Percentiles rank a stretch among this genome's conserved stretches.
Evolutionary conservation across 1,140 invertebrate species (phyloP).

Genomic region (Venturia canescens): DNA sequence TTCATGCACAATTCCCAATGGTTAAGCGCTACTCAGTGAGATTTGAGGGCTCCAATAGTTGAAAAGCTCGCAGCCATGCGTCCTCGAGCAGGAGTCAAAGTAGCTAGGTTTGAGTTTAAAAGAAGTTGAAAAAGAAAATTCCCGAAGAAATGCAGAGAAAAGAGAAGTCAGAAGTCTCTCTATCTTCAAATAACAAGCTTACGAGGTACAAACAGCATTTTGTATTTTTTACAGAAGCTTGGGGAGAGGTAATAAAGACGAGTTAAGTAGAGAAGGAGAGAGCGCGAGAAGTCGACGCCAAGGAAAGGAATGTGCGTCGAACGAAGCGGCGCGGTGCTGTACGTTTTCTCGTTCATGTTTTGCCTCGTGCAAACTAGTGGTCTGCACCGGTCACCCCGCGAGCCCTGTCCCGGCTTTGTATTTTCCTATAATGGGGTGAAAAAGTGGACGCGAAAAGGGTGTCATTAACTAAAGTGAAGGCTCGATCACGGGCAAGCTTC

Average conservation of each 20-base stretch:
- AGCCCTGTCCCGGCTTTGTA: not conserved
- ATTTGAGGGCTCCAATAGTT: not conserved
- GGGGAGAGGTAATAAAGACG: slow-evolving; percentile 2
- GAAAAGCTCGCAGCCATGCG: not conserved
- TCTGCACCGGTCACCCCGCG: not conserved
- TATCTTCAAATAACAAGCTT: slow-evolving; percentile 40
- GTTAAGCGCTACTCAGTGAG: not conserved
- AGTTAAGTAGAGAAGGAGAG: not conserved
- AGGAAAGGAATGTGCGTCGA: not conserved
- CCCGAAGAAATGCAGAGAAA: not conserved
- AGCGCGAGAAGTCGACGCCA: not conserved
- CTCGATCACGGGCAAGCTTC: slow-evolving; percentile 3
- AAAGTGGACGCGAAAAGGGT: slow-evolving; percentile 11
- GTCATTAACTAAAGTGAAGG: slow-evolving; percentile 28
- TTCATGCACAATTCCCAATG: not conserved
- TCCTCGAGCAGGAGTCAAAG: not conserved
- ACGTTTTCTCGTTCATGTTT: slow-evolving; percentile 2
- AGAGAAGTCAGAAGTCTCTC: not conserved
- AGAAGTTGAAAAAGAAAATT: not conserved
- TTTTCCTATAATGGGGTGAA: slow-evolving; percentile 30
- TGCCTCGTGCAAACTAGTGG: not conserved
- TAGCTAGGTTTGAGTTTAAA: not conserved
- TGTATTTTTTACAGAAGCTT: slow-evolving; percentile 42
- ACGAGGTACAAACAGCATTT: slow-evolving; percentile 34
- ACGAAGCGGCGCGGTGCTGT: not conserved